phyloP scores from a whole-genome alignment of 2,888 invertebrate genomes.

The Tridacna crocea region DNA sequence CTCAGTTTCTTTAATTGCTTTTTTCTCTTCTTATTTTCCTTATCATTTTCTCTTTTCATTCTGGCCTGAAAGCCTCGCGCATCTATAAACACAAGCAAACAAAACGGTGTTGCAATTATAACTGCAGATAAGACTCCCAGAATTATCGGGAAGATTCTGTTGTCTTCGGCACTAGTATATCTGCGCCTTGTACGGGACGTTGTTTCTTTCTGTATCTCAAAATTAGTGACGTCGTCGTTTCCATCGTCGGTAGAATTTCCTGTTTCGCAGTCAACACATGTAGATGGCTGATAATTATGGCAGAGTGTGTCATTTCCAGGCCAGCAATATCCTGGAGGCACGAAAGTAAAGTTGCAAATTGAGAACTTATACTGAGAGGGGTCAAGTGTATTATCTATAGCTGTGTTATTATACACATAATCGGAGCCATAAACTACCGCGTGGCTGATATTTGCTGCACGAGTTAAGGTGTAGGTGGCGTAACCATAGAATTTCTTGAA shows the following conservation, averaged over 20 bases:
- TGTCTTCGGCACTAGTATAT: not conserved
- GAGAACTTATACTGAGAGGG: not conserved
- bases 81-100: not conserved
- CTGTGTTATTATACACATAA: not conserved
- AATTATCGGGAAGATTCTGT: not conserved
- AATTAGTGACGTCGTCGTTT: not conserved
- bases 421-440: not conserved
- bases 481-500: not conserved
- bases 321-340: not conserved
- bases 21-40: not conserved
- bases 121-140: not conserved
- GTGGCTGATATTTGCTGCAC: not conserved
- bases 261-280: not conserved
- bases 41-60: not conserved
- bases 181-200: not conserved
- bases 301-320: too few relatives aligned
- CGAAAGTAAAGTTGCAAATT: not conserved
- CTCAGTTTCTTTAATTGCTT: too few relatives aligned
- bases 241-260: not conserved
- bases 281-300: not conserved
- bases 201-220: conserved; percentile 6
- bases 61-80: not conserved
- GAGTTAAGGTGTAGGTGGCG: not conserved
- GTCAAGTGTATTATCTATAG: not conserved
- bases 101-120: not conserved